These are phyloP conservation scores for Phalanger gymnotis DNA, from an alignment of 2,797 vertebrate genomes.

Conservation along the genomic window DNA sequence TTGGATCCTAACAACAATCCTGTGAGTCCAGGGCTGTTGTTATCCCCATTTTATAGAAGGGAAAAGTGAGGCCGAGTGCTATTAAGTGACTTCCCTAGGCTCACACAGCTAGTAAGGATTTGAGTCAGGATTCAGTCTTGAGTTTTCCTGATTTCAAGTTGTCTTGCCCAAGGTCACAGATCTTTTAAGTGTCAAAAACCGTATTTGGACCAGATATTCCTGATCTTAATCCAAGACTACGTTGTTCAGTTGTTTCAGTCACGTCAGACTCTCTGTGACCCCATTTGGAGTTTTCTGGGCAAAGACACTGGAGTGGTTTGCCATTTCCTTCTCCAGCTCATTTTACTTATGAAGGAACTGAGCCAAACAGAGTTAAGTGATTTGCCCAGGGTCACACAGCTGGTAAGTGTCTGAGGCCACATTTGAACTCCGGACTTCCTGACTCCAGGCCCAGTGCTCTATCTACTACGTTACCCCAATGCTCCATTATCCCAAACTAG, in stretches of 20 bases:
- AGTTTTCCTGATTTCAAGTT: not conserved
- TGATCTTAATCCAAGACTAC: not conserved
- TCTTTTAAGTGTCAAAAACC: not conserved
- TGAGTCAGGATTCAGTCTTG: not conserved
- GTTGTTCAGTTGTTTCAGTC: not conserved
- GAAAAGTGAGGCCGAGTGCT: not conserved
- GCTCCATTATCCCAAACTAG: not conserved
- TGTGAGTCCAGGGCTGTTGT: not conserved
- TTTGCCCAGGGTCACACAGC: not conserved
- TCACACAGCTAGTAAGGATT: not conserved
- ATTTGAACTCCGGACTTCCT: not conserved
- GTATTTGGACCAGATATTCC: not conserved
- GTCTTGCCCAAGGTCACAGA: not conserved
- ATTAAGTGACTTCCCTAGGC: not conserved
- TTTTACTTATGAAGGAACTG: not conserved
- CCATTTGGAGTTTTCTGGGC: not conserved
- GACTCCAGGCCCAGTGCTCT: not conserved
- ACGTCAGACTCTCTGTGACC: not conserved
- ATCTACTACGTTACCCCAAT: not conserved
- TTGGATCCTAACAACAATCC: not conserved
- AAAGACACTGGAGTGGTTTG: not conserved
- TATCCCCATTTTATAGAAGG: not conserved
- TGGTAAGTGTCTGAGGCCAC: not conserved
- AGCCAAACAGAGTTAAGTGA: not conserved
- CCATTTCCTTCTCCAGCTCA: not conserved